phyloP scores from a whole-genome alignment of 1,140 invertebrate genomes.

The Drosophila takahashii region DNA sequence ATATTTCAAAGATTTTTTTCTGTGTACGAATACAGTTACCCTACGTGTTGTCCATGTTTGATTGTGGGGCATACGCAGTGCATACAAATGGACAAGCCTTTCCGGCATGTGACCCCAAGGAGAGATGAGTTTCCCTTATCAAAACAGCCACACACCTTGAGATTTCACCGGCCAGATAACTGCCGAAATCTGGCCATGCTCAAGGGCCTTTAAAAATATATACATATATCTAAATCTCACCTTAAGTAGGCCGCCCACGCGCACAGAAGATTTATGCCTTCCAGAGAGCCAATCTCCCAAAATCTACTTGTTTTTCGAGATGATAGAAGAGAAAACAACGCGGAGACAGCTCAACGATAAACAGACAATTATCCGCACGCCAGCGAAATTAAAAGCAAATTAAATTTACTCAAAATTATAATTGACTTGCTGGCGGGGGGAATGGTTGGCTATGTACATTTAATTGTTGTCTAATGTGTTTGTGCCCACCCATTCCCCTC shows the following conservation, averaged over 20 bases:
- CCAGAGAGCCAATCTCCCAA: slow-evolving; percentile 6
- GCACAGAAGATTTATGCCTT: slow-evolving; percentile 34
- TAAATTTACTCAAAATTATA: slow-evolving; percentile 60
- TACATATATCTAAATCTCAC: slow-evolving; percentile 8
- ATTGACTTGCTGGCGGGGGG: slow-evolving; percentile 40
- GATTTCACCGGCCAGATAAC: slow-evolving; percentile 24
- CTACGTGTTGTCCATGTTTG: slow-evolving; percentile 37
- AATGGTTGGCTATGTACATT: slow-evolving; percentile 53
- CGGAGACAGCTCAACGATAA: slow-evolving; percentile 4
- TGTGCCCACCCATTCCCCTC: neutral
- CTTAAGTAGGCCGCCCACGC: slow-evolving; percentile 50
- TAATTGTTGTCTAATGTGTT: slow-evolving; percentile 63
- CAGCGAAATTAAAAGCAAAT: slow-evolving; percentile 56
- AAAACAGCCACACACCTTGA: slow-evolving; percentile 25
- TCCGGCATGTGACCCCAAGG: slow-evolving; percentile 27
- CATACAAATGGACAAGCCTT: slow-evolving; percentile 44
- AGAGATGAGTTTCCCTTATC: slow-evolving; percentile 32
- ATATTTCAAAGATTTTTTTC: neutral
- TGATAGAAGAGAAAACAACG: slow-evolving; percentile 24
- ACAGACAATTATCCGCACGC: slow-evolving; percentile 64
- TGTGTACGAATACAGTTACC: slow-evolving; percentile 17
- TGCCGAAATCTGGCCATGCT: slow-evolving; percentile 38
- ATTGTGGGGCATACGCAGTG: slow-evolving; percentile 6
- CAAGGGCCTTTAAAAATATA: slow-evolving; percentile 26
- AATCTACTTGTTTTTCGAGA: slow-evolving; percentile 4